phyloP scores from a whole-genome alignment of 2,797 vertebrate genomes.

The Petrocephalus sullivani region DNA sequence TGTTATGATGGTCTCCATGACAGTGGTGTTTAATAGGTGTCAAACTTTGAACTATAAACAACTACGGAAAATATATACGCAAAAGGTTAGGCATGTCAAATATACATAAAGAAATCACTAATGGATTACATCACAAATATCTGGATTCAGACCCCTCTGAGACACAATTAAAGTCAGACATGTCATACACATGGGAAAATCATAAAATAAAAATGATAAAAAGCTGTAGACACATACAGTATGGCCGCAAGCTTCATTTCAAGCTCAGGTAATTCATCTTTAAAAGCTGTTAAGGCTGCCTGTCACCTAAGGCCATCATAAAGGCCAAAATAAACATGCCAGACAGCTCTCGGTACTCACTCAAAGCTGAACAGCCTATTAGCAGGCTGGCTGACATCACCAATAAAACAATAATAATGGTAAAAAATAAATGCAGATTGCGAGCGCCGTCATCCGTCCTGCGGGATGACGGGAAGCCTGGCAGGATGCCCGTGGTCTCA shows the following conservation, averaged over 20 bases:
- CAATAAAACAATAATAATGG: background rate
- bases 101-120: background rate
- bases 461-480: background rate
- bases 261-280: background rate
- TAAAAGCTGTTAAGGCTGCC: background rate
- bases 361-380: background rate
- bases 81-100: background rate
- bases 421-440: background rate
- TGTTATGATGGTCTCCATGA: background rate
- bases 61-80: background rate
- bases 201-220: background rate
- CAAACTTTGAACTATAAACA: constrained; percentile 5
- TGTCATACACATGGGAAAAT: background rate
- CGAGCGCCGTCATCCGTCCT: background rate
- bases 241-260: background rate
- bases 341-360: background rate
- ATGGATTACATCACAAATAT: background rate
- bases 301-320: background rate
- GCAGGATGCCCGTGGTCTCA: background rate
- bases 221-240: background rate
- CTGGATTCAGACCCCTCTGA: background rate
- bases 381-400: background rate
- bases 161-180: background rate
- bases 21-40: background rate
- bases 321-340: background rate